Conservation (phyloP, 2,888 invertebrate species). For the Philereme transversata region DNA sequence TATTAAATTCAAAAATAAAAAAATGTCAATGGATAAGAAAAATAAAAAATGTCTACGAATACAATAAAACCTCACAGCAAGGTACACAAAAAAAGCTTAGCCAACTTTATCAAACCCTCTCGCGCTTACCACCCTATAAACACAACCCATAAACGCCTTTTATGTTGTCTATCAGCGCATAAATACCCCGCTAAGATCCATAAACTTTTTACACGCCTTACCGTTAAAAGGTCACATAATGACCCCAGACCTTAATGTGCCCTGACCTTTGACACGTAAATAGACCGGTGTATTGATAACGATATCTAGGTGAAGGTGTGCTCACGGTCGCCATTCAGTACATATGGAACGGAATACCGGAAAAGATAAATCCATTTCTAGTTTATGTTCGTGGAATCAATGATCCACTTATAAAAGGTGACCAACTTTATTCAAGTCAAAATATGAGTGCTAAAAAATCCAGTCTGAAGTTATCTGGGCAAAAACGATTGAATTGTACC, state of each 20-base stretch:
- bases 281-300: constrained; percentile 11
- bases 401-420: no score
- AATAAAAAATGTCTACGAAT: no score
- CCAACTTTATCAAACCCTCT: neutral
- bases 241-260: constrained; percentile 11
- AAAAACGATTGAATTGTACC: no score
- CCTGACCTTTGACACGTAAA: constrained; percentile 29
- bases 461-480: no score
- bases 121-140: constrained; percentile 13
- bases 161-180: constrained; percentile 23
- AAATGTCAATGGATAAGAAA: no score
- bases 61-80: no score
- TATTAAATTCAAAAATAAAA: no score
- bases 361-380: neutral
- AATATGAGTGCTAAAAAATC: no score
- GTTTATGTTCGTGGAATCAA: no score
- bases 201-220: constrained; percentile 31
- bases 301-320: constrained; percentile 14
- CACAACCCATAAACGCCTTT: constrained; percentile 19
- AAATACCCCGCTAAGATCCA: constrained; percentile 20
- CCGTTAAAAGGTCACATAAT: constrained; percentile 20
- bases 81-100: constrained; percentile 8
- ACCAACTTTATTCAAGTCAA: no score
- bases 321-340: neutral
- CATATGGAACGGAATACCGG: neutral